These are phyloP conservation scores for Drosophila stalkeri DNA, from an alignment of 2,888 invertebrate genomes.

Conservation along the genomic window DNA sequence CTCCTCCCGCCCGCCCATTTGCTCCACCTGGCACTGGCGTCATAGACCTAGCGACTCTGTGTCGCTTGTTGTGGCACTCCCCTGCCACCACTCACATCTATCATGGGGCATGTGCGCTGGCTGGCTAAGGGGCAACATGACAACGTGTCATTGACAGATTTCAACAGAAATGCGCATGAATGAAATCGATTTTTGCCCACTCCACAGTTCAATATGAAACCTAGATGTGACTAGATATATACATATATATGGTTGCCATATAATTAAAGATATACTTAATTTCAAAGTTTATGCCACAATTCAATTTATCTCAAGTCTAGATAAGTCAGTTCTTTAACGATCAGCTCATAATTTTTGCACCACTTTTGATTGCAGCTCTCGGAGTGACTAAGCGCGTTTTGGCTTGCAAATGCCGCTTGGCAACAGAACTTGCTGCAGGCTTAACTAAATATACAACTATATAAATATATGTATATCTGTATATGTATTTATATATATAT, in stretches of 20 bases:
- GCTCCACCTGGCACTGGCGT: background rate
- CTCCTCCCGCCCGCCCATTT: background rate
- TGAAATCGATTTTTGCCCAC: conserved; percentile 70
- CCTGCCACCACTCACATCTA: conserved; percentile 19
- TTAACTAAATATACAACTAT: background rate
- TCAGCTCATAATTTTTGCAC: conserved; percentile 42
- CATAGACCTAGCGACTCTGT: conserved; percentile 25
- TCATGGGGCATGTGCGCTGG: conserved; percentile 3
- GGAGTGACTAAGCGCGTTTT: conserved; percentile 49
- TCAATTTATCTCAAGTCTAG: conserved; percentile 13
- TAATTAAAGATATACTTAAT: conserved; percentile 11
- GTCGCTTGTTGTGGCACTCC: conserved; percentile 28
- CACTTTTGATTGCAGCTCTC: conserved; percentile 48
- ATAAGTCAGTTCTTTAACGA: conserved; percentile 25
- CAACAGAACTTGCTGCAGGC: conserved; percentile 36
- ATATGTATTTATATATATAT: background rate
- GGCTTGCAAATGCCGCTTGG: conserved; percentile 39
- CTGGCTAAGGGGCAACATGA: conserved; percentile 35
- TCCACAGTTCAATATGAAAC: background rate
- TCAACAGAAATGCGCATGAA: conserved; percentile 74
- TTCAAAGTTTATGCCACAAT: background rate
- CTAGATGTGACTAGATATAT: background rate
- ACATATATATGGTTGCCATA: background rate
- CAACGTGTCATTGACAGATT: conserved; percentile 76
- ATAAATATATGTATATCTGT: background rate